phyloP scores from a whole-genome alignment of 2,113 vertebrate genomes.

The Chrysemys picta region DNA sequence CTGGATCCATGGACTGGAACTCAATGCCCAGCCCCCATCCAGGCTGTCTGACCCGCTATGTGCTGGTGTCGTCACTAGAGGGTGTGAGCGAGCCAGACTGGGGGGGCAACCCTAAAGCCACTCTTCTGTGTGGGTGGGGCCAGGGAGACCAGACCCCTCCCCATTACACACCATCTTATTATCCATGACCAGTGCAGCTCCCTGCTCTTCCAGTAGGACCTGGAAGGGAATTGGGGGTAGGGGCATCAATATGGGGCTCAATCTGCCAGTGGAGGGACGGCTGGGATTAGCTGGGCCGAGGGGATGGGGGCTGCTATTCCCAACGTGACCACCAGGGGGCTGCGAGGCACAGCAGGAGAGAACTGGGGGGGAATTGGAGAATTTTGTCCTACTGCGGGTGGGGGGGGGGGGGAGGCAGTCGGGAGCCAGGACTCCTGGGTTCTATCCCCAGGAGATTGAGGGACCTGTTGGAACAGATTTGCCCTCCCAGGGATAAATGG shows the following conservation, averaged over 20 bases:
- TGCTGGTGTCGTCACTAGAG: too few relatives aligned
- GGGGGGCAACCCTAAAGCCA: too few relatives aligned
- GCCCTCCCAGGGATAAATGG: not conserved
- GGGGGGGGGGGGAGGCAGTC: too few relatives aligned
- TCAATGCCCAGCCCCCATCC: too few relatives aligned
- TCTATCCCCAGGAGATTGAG: not conserved
- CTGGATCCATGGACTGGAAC: too few relatives aligned
- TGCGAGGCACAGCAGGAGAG: not conserved
- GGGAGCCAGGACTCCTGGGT: not conserved
- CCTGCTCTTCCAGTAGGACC: not conserved
- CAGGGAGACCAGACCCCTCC: too few relatives aligned
- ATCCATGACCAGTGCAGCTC: not conserved
- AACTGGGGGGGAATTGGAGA: not conserved
- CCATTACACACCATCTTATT: not conserved
- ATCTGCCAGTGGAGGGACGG: too few relatives aligned
- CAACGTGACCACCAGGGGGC: not conserved
- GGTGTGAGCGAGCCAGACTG: too few relatives aligned
- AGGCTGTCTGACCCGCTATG: too few relatives aligned
- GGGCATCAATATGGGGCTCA: not conserved
- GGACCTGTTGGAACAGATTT: not conserved
- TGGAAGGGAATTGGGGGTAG: not conserved
- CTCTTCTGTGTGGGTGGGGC: too few relatives aligned
- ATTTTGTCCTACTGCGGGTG: not conserved
- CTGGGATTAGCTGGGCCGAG: too few relatives aligned
- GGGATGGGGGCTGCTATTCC: not conserved